phyloP scores from a whole-genome alignment of 2,888 invertebrate species.

The Parascotia fuliginaria region DNA sequence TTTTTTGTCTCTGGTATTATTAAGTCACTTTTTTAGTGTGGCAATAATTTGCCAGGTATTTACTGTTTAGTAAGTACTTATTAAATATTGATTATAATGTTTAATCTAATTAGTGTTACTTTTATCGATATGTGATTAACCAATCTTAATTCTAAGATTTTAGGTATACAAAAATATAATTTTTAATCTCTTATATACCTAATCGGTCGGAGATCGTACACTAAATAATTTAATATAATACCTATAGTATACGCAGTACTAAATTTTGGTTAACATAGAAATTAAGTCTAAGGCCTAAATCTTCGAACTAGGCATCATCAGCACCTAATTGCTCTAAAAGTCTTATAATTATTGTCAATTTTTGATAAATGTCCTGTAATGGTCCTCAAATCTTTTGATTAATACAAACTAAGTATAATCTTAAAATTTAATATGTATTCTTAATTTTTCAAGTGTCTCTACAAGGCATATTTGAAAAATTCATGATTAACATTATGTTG shows the following conservation, averaged over 20 bases:
- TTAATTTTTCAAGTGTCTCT: too few species aligned
- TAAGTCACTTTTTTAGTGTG: constrained; percentile 12
- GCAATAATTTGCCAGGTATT: constrained; percentile 1
- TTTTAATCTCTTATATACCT: constrained; percentile 34
- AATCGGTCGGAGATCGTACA: constrained; percentile 61
- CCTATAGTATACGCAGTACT: constrained; percentile 13
- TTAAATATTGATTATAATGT: not conserved
- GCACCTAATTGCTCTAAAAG: not conserved
- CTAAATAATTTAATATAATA: constrained; percentile 33
- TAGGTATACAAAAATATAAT: constrained; percentile 35
- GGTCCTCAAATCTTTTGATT: too few species aligned
- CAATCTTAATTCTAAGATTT: not conserved
- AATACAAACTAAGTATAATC: too few species aligned
- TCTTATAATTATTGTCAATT: constrained; percentile 2
- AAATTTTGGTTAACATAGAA: constrained; percentile 26
- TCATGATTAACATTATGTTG: too few species aligned
- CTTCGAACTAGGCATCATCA: not conserved
- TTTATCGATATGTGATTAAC: not conserved
- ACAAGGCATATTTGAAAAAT: too few species aligned
- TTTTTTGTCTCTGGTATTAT: constrained; percentile 12
- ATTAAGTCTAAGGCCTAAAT: not conserved
- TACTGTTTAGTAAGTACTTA: not conserved
- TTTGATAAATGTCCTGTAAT: not conserved
- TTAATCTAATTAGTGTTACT: not conserved
- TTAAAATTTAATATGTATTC: too few species aligned